Conservation (phyloP, 1,140 invertebrate genomes). For the Diplogasteroides magnus region DNA sequence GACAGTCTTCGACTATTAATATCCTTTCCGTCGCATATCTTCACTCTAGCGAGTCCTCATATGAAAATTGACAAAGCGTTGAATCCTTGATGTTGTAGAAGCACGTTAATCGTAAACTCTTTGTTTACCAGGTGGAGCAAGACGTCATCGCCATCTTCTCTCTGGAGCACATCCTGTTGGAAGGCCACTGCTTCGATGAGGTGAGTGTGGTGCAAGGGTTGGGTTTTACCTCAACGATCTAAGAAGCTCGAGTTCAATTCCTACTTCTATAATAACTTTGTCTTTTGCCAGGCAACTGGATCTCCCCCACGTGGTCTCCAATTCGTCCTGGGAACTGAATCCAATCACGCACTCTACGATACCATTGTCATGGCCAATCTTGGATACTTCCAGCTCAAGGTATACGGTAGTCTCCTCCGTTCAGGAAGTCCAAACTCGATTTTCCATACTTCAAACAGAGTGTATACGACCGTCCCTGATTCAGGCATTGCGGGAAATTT, state of each 20-base stretch:
- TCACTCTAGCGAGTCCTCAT: too few relatives aligned
- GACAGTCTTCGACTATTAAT: too few relatives aligned
- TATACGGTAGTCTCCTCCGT: too few relatives aligned
- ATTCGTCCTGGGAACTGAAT: slow-evolving; percentile 82
- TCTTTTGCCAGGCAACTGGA: slow-evolving; percentile 59
- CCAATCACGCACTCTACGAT: slow-evolving; percentile 73
- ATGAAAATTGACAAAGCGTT: too few relatives aligned
- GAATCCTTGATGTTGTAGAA: too few relatives aligned
- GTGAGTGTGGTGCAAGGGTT: slow-evolving; percentile 77
- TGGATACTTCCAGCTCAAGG: slow-evolving; percentile 70
- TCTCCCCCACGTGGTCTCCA: slow-evolving; percentile 92
- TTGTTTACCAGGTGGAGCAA: slow-evolving; percentile 55
- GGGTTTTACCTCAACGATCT: slow-evolving; percentile 63
- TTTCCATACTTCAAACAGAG: too few relatives aligned
- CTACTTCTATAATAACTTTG: too few relatives aligned
- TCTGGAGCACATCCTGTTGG: slow-evolving; percentile 80
- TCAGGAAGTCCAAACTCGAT: too few relatives aligned
- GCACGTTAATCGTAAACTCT: slow-evolving; percentile 19
- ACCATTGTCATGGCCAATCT: slow-evolving; percentile 99
- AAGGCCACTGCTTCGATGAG: slow-evolving; percentile 89
- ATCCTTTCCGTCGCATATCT: too few relatives aligned
- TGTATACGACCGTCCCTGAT: too few relatives aligned
- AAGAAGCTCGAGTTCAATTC: neutral
- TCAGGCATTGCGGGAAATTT: too few relatives aligned
- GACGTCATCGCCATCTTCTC: slow-evolving; percentile 75